phyloP scores from a whole-genome alignment of 2,113 vertebrate genomes.

The Phalacrocorax pelagicus region DNA sequence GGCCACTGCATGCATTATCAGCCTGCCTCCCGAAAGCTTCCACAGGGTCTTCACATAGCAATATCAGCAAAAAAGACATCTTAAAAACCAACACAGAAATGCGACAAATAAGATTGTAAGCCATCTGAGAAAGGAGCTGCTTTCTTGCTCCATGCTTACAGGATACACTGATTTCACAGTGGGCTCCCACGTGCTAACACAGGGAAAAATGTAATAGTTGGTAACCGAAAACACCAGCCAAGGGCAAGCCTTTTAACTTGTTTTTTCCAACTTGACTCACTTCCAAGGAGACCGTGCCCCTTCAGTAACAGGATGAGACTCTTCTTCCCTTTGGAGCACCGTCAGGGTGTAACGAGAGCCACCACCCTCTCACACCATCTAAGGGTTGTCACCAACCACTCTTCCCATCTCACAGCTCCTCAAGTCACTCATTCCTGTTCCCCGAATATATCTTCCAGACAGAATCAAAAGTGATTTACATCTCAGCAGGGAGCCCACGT shows the following conservation, averaged over 20 bases:
- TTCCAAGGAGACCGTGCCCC: background rate
- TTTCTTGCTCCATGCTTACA: background rate
- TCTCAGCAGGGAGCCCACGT: slow-evolving; percentile 2
- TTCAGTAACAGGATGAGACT: background rate
- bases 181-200: background rate
- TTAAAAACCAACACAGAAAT: background rate
- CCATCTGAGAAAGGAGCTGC: background rate
- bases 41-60: background rate
- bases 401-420: background rate
- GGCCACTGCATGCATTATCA: background rate
- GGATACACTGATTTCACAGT: fast-evolving
- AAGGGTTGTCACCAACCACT: background rate
- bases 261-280: background rate
- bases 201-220: background rate
- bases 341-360: background rate
- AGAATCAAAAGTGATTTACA: slow-evolving; percentile 38
- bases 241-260: background rate
- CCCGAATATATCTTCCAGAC: background rate
- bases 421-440: background rate
- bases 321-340: background rate
- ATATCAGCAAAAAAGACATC: background rate
- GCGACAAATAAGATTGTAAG: background rate
- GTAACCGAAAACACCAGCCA: background rate
- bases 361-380: background rate
- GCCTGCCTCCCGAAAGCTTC: background rate